Conservation (phyloP, 1,140 invertebrate genomes). For the Fopius arisanus region DNA sequence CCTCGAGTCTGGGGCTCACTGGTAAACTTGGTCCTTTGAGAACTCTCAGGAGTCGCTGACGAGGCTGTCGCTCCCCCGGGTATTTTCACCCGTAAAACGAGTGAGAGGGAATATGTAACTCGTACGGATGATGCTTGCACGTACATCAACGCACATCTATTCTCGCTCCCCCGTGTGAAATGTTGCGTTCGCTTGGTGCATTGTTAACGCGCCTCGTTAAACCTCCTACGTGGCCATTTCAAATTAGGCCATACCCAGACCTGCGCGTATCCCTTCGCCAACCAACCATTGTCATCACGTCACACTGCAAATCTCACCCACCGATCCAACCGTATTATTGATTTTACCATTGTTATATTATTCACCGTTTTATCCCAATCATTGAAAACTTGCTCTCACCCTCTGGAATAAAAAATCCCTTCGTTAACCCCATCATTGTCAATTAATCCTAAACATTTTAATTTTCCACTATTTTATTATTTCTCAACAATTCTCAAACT, state of each 20-base stretch:
- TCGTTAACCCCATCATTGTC: too few species aligned
- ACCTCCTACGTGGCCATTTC: constrained; percentile 33
- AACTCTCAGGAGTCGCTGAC: constrained; percentile 1
- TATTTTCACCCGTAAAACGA: constrained; percentile 1
- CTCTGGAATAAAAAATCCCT: too few species aligned
- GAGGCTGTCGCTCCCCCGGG: background rate
- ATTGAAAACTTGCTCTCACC: too few species aligned
- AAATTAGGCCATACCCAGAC: constrained; percentile 37
- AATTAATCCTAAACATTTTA: too few species aligned
- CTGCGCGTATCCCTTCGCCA: constrained; percentile 29
- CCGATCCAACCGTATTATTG: constrained; percentile 45
- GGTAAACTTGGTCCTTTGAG: constrained; percentile 8
- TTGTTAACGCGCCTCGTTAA: constrained; percentile 39
- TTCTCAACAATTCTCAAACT: too few species aligned
- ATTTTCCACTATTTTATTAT: too few species aligned
- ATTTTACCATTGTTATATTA: constrained; percentile 48
- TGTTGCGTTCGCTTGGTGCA: constrained; percentile 27
- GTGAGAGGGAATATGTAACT: constrained; percentile 21
- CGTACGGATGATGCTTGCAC: constrained; percentile 6
- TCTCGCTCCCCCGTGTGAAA: constrained; percentile 9
- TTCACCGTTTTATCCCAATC: constrained; percentile 28
- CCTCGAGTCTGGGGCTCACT: background rate
- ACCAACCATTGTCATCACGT: constrained; percentile 10
- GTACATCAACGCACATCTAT: constrained; percentile 4
- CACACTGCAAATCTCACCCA: constrained; percentile 38